Evolutionary conservation across 2,113 vertebrate species (phyloP).

Genomic region (Protobothrops mucrosquamatus): DNA sequence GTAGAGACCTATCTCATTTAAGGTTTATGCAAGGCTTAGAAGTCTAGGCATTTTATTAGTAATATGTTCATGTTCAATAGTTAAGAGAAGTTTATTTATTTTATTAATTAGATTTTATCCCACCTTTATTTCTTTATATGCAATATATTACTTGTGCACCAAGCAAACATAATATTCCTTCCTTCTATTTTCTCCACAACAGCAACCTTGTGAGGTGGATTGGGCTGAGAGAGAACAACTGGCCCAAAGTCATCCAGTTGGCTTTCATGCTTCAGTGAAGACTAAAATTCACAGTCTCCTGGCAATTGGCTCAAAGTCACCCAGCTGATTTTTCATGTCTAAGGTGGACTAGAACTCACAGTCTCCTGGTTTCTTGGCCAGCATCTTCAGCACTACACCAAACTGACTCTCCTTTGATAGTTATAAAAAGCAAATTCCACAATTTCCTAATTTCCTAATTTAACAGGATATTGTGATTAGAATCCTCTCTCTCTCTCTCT

Average conservation of each 20-base stretch:
- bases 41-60: neutral
- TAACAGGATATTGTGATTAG: neutral
- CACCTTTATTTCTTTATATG: neutral
- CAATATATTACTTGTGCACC: neutral
- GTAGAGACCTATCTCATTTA: neutral
- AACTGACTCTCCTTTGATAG: neutral
- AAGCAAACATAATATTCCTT: neutral
- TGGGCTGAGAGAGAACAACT: neutral
- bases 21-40: neutral
- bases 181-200: neutral
- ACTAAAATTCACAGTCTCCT: neutral
- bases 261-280: neutral
- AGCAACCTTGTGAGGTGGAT: neutral
- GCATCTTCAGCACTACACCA: neutral
- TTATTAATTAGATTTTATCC: neutral
- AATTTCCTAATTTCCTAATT: neutral
- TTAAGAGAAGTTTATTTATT: neutral
- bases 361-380: neutral
- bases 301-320: neutral
- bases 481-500: neutral
- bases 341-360: neutral
- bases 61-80: neutral
- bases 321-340: neutral
- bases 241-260: neutral
- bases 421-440: neutral